Conservation (phyloP, 2,113 vertebrate genomes). For the Colaptes auratus region DNA sequence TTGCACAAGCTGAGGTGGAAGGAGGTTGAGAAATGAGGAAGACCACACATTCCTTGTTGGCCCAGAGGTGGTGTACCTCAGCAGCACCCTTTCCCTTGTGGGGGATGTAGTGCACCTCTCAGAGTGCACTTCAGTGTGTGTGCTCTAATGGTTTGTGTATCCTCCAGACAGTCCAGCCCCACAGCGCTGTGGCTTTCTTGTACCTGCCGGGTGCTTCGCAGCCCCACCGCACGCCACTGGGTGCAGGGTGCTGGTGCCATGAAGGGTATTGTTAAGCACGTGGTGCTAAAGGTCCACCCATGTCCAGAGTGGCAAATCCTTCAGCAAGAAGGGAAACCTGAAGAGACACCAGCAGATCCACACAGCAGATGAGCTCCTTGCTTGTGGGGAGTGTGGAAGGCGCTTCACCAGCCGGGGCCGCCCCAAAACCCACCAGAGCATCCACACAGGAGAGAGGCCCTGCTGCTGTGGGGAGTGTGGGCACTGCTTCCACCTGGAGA, state of each 20-base stretch:
- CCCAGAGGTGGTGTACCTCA: rapidly evolving
- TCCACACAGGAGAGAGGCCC: neutral
- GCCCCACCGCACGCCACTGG: neutral
- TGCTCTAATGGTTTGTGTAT: neutral
- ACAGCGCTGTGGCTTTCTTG: neutral
- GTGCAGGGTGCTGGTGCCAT: neutral
- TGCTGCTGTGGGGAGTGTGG: neutral
- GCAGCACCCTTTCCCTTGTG: neutral
- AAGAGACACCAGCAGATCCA: slow-evolving; percentile 10
- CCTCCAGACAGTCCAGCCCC: neutral
- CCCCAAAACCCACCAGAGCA: neutral
- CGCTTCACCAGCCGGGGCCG: neutral
- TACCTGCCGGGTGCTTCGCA: neutral
- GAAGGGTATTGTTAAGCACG: neutral
- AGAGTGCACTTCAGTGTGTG: neutral
- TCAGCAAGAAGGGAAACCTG: slow-evolving; percentile 17
- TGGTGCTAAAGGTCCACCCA: neutral
- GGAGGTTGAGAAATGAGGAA: neutral
- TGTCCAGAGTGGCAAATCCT: slow-evolving; percentile 11
- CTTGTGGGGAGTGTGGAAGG: neutral
- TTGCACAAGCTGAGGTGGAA: neutral
- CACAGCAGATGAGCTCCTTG: neutral
- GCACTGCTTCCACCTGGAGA: neutral
- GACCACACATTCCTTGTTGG: neutral
- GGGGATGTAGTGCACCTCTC: neutral